Evolutionary conservation across 2,888 invertebrate species (phyloP).

Genomic region (Heterodera filipjevi): DNA sequence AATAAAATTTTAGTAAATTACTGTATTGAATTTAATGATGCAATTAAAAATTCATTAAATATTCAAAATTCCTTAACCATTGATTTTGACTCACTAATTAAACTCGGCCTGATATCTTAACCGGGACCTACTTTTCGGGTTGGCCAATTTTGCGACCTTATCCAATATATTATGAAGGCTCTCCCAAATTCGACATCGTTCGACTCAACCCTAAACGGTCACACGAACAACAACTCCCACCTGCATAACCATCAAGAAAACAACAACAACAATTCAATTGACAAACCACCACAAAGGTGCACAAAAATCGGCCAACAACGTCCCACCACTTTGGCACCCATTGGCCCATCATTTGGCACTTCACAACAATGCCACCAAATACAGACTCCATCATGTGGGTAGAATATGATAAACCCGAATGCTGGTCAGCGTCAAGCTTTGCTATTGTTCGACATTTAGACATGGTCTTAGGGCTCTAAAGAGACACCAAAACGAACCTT

Average conservation of each 20-base stretch:
- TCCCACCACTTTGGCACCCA: not conserved
- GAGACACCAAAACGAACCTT: no score
- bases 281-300: not conserved
- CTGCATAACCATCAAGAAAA: not conserved
- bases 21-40: not conserved
- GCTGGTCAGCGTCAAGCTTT: no score
- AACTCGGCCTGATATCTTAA: no score
- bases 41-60: no score
- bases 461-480: no score
- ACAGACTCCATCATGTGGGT: not conserved
- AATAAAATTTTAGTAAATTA: not conserved
- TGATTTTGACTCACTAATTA: no score
- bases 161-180: not conserved
- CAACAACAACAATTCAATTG: conserved; percentile 7
- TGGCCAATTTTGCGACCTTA: not conserved
- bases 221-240: not conserved
- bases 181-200: conserved; percentile 1
- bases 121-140: no score
- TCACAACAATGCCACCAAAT: not conserved
- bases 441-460: no score
- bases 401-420: no score
- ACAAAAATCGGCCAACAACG: not conserved
- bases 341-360: not conserved
- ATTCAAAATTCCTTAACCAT: no score
- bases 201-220: conserved; percentile 10